phyloP scores from a whole-genome alignment of 2,888 invertebrate species.

The Augochlorella aurata region DNA sequence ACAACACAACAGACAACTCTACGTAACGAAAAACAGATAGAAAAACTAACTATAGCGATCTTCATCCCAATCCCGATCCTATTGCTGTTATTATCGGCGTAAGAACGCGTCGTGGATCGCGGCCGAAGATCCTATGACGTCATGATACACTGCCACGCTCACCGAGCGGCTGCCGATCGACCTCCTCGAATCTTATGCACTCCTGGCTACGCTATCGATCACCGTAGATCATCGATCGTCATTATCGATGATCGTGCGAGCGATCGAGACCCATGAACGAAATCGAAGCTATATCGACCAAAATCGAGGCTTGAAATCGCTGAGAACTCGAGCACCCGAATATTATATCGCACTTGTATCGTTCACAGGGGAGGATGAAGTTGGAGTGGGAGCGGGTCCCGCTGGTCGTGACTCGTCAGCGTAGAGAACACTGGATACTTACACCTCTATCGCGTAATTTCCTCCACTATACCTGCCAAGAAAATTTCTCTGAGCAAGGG shows the following conservation, averaged over 20 bases:
- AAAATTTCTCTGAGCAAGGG: too few relatives aligned
- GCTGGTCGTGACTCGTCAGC: too few relatives aligned
- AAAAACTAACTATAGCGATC: too few relatives aligned
- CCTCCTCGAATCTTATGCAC: slow-evolving; percentile 71
- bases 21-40: too few relatives aligned
- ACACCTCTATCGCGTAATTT: too few relatives aligned
- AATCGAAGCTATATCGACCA: slow-evolving; percentile 24
- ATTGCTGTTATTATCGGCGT: neutral
- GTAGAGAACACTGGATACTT: too few relatives aligned
- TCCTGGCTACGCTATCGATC: slow-evolving; percentile 79
- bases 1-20: too few relatives aligned
- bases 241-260: slow-evolving; percentile 74
- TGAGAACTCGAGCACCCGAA: neutral
- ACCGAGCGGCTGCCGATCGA: slow-evolving; percentile 32
- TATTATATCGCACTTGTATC: neutral
- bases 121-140: slow-evolving; percentile 41
- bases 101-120: slow-evolving; percentile 13
- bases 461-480: too few relatives aligned
- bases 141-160: slow-evolving; percentile 40
- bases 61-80: neutral
- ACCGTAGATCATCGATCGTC: slow-evolving; percentile 80
- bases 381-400: too few relatives aligned
- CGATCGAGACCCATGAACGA: slow-evolving; percentile 40
- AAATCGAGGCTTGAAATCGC: neutral
- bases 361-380: too few relatives aligned